Base-by-base conservation (phyloP, 2,113 vertebrate species). In the Oriolus oriolus region DNA sequence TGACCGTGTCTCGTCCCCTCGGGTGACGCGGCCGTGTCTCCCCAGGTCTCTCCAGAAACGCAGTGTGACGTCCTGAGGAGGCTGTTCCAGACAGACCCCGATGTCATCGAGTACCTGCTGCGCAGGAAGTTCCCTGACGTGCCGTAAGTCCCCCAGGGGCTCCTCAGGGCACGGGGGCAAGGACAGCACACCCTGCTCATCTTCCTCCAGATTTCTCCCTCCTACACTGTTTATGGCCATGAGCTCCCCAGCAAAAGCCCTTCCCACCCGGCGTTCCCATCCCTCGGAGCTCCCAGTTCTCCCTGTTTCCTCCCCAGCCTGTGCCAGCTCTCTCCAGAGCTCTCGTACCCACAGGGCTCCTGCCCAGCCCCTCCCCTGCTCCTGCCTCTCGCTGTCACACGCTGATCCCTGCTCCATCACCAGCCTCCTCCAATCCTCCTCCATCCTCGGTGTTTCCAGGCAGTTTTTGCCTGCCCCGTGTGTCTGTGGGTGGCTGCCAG, bases 91-190 rank as follows among this genome's bases (percentile, higher is more conserved):
- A 99, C 98, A 1, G 99, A 99, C 57, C 98, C 99, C 0, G 99
- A 99, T 71, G 98, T 99, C 92, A 98, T 99, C 16, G 98, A 99
- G 94, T 98, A 99, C 90, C 98, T 99, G 30, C 92, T 99, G 87
- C 98, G 99, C 39, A 98, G 98, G 95, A 99, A 98, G 73, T 44
- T 86, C 78, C 24, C 22, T 0, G 4, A 65, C 0, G 0, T 2
- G 35, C 84, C 4, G 97, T 98, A 31, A 97, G 97, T 96, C 16
- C 44, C 41, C 5, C 1, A 1, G n/a, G 68, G 45, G 69, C 45
- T 45, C 45, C 45, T 13, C 4, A 0, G 57, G 35, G 57, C 33
- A 1, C 3, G 1, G 39, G 59, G 47, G 23, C 45, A 33, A 26
- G 31, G 52, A 18, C 5, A 44, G 52, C 69, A 6, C 41, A 12